Percentiles rank a stretch among this genome's conserved stretches.
These are phyloP conservation scores for Porites rus DNA, from an alignment of 92 coral and sea anemone species.

Conservation along the genomic window DNA sequence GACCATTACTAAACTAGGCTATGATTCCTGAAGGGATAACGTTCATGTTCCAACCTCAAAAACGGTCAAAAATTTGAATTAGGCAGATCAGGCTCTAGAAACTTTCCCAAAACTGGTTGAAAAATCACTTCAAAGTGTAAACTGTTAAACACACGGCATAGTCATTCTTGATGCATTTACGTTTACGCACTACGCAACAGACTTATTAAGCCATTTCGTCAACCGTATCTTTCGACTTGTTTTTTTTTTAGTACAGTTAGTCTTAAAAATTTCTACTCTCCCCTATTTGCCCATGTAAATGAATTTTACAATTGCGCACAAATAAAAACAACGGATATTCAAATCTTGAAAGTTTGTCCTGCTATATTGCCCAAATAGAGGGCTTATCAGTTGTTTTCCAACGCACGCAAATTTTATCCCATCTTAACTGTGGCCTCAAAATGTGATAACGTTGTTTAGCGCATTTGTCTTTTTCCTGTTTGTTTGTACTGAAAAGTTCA, in stretches of 20 bases:
- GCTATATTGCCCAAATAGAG: not conserved
- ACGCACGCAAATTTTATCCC: not conserved
- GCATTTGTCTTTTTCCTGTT: not conserved
- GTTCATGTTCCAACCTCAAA: too few relatives aligned
- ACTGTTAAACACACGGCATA: too few relatives aligned
- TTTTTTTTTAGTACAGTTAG: not conserved
- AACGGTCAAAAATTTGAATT: too few relatives aligned
- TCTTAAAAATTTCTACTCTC: not conserved
- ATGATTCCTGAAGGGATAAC: too few relatives aligned
- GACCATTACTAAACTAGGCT: too few relatives aligned
- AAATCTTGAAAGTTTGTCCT: not conserved
- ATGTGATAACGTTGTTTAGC: not conserved
- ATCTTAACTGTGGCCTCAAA: not conserved
- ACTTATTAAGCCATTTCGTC: not conserved
- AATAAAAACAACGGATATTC: not conserved
- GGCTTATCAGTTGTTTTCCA: not conserved
- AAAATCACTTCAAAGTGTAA: too few relatives aligned
- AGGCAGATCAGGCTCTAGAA: too few relatives aligned
- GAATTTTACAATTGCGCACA: not conserved
- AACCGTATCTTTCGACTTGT: not conserved
- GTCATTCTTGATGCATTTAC: not conserved
- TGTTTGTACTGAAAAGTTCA: not conserved
- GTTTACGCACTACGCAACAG: not conserved
- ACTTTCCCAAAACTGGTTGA: too few relatives aligned
- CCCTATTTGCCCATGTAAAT: not conserved